Evolutionary conservation across 2,888 invertebrate species (phyloP), one percentile per base, ranked within the genome.

Genomic region (Protonemura montana): DNA sequence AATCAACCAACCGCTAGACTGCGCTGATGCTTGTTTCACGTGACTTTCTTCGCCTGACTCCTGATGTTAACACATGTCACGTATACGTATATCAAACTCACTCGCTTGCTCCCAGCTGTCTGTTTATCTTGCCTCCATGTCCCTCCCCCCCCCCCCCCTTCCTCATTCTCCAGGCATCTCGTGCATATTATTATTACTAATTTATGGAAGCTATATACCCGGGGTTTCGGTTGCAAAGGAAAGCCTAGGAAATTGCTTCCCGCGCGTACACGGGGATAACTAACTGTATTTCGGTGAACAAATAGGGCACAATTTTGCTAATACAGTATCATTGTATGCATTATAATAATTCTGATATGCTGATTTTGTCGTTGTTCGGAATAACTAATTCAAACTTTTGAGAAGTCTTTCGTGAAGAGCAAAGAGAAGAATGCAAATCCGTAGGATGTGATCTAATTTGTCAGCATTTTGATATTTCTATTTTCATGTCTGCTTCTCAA

Each of bases 151-250:
- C n/a, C n/a, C n/a, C n/a, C n/a, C n/a, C n/a, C n/a, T n/a, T n/a
- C n/a, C n/a, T n/a, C n/a, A n/a, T n/a, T n/a, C n/a, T n/a, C n/a
- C n/a, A n/a, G n/a, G n/a, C n/a, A 10, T 10, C 59, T 59, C 59
- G 59, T 59, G 59, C 59, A 59, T 59, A 59, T 59, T 59, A 59
- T 59, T 59, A 59, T 59, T 59, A 59, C 59, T 59, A 59, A 59
- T 59, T 59, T 59, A 59, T 59, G 59, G 13, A 59, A 59, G 59
- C 59, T 59, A 59, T n/a, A n/a, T 21, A 59, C 59, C 59, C 59
- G 59, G 59, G 59, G 59, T 59, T 59, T 10, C 16, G 2, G 59
- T 59, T 59, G 59, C 59, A 13, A 59, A 59, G 59, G 13, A 59
- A 59, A 59, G 59, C 59, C 3, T 59, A 13, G 59, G 59, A 59